A percentile compares a stretch with the other conserved stretches of the same genome.
Conservation (phyloP, 2,113 vertebrate genomes). For the Cepphus grylle region DNA sequence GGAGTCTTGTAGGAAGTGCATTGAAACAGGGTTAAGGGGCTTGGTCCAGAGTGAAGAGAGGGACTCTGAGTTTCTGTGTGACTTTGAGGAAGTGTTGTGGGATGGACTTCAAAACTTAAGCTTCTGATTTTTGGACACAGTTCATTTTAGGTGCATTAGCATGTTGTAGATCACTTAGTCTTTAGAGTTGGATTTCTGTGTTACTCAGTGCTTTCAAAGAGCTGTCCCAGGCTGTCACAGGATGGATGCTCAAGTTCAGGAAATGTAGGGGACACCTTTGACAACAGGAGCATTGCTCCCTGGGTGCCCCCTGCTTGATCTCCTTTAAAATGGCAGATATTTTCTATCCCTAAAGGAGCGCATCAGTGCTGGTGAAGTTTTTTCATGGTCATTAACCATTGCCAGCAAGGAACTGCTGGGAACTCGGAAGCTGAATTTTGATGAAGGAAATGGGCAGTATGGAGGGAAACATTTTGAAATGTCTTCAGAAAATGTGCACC, state of each 20-base stretch:
- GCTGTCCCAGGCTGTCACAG: not conserved
- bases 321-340: not conserved
- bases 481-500: not conserved
- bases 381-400: not conserved
- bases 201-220: not conserved
- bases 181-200: not conserved
- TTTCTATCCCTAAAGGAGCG: not conserved
- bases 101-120: not conserved
- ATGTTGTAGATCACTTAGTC: not conserved
- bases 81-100: not conserved
- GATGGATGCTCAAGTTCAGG: not conserved
- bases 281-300: not conserved
- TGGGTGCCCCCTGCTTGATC: not conserved
- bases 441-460: not conserved
- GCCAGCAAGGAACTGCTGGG: not conserved
- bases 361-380: not conserved
- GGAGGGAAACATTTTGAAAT: not conserved
- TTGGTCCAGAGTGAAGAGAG: not conserved
- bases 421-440: not conserved
- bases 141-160: not conserved
- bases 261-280: not conserved
- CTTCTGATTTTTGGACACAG: not conserved
- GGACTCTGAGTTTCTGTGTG: not conserved
- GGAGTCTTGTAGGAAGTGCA: not conserved
- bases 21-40: not conserved